A percentile compares a stretch with the other conserved stretches of the same genome.
Conservation (phyloP, 92 coral and sea anemone species). For the Porites rus region DNA sequence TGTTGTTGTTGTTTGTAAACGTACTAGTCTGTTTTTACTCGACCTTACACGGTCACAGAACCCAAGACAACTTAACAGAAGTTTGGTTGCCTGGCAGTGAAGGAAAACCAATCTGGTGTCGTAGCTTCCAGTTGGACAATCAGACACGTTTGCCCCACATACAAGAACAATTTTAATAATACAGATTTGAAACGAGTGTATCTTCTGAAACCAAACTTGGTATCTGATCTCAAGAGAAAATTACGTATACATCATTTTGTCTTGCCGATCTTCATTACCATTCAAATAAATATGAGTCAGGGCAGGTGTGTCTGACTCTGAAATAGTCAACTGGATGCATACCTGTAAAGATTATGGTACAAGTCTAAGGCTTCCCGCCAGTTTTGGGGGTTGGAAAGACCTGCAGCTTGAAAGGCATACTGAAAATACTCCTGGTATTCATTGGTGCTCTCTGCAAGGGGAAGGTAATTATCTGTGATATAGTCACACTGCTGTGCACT, state of each 20-base stretch:
- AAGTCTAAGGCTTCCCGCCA: slow-evolving; percentile 65
- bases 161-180: not conserved
- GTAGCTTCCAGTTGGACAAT: not conserved
- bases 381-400: slow-evolving; percentile 50
- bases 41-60: not conserved
- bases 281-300: slow-evolving; percentile 10
- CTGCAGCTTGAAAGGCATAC: slow-evolving; percentile 50
- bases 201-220: too few species aligned
- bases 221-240: too few species aligned
- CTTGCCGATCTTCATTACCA: not conserved
- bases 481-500: slow-evolving; percentile 5
- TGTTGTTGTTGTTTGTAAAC: not conserved
- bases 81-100: not conserved
- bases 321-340: slow-evolving; percentile 18
- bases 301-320: slow-evolving; percentile 24
- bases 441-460: slow-evolving; percentile 32
- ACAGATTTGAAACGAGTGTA: not conserved
- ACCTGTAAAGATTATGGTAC: slow-evolving; percentile 47
- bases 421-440: slow-evolving; percentile 63
- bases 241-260: too few species aligned
- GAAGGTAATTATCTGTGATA: slow-evolving; percentile 48
- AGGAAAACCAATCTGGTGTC: not conserved
- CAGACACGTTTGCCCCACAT: slow-evolving; percentile 1
- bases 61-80: not conserved
- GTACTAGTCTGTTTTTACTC: too few species aligned